Base-by-base conservation (phyloP, 2,888 invertebrate species). In the Fragum sueziense region DNA sequence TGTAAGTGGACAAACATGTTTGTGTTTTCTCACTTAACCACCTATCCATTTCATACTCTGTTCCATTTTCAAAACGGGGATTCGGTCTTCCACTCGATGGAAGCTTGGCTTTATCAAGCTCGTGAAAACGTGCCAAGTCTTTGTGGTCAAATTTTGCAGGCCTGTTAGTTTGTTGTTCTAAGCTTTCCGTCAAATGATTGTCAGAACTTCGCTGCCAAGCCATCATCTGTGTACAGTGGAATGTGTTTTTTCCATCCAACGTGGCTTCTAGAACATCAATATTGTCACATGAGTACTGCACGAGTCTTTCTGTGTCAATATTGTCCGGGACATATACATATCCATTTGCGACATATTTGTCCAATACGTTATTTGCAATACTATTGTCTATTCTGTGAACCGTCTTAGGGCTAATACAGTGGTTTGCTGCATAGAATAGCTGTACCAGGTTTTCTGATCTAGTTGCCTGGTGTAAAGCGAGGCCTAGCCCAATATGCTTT, bases 1-100 rank as follows among this genome's bases (percentile, higher is more conserved):
- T 61, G 61, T 52, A 52, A 52, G 52, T 52, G 52, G 52, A 52
- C 52, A 52, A 52, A 52, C 52, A 52, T 52, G 57, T 57, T 57
- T 57, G 57, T 57, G 25, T 57, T 57, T 57, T 57, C 57, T 57
- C 9, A 57, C 25, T 57, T 57, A 57, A 57, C 57, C 25, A 22
- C 25, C 57, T 57, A 22, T 57, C 25, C 25, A 57, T 22, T 22
- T 22, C 57, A 22, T 57, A 22, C 25, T 57, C 17, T 57, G 9
- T 57, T 57, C 57, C 57, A 22, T 57, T 22, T 22, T 22, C 25
- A 57, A 57, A 57, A 57, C 25, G 57, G 57, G 57, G 57, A 22
- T 22, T 57, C 25, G 57, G 57, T 57, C 25, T 57, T 57, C 57
- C 9, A 22, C 57, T 22, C 57, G 9, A 22, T 22, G 25, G 57